Evolutionary conservation across 2,113 vertebrate species (phyloP).

Genomic region (Muntiacus reevesi): DNA sequence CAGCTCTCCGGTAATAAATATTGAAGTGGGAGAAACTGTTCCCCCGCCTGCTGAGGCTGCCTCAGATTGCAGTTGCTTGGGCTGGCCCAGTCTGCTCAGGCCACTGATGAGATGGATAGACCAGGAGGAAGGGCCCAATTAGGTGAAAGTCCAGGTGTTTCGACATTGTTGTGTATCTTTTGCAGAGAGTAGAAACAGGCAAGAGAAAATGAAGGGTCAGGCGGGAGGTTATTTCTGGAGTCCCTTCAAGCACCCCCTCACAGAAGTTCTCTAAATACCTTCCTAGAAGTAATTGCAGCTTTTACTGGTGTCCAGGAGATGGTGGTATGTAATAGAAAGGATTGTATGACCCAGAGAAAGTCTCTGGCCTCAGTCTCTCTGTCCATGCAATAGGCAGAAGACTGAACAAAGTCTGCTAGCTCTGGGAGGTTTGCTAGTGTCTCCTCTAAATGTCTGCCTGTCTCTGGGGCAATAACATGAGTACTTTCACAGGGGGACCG

Average conservation of each 20-base stretch:
- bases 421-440: neutral
- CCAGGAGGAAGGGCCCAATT: neutral
- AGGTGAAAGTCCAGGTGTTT: neutral
- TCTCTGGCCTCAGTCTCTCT: neutral
- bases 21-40: slow-evolving; percentile 54
- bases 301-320: neutral
- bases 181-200: neutral
- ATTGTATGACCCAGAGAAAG: neutral
- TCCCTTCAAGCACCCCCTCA: neutral
- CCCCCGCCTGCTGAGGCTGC: neutral
- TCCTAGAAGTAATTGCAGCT: neutral
- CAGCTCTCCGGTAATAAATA: slow-evolving; percentile 61
- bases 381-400: neutral
- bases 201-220: neutral
- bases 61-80: neutral
- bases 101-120: neutral
- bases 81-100: neutral
- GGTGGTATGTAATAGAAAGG: neutral
- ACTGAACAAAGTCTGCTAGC: neutral
- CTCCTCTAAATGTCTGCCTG: neutral
- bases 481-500: neutral
- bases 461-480: neutral
- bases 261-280: neutral
- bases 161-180: neutral
- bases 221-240: neutral